Evolutionary conservation across 2,888 invertebrate genomes (phyloP), one percentile per base, ranked within the genome.

Genomic region (Sarcophaga subvicina): DNA sequence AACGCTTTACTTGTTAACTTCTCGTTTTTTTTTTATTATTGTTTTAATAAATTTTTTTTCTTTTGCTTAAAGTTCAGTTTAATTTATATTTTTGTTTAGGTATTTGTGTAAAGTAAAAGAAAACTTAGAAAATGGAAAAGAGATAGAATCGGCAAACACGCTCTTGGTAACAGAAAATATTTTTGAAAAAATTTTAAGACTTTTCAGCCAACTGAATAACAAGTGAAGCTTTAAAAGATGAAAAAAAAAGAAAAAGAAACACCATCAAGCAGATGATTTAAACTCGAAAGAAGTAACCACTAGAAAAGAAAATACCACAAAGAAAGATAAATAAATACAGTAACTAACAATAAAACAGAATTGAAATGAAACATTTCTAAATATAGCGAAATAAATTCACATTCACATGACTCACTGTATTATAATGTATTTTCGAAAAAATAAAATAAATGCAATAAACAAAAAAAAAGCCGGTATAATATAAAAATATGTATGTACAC

Each of bases 141-240:
- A 73, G 47, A 54, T 67, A 71, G 62, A 66, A 72, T 60, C 64
- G 70, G 72, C 66, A 67, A 72, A 83, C 83, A 83, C 83, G 83
- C 83, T 78, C 83, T 67, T 83, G 78, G 83, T 67, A 83, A 83
- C 83, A 83, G 59, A 69, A 12, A 59, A 12, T 20, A 72, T 54
- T 78, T 72, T 72, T 78, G 11, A 27, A 72, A 20, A 20, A 63
- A 73, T 78, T 20, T 77, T 59, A 45, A 83, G 45, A 64, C 54
- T 73, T 73, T 79, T 25, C 62, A 73, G 59, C 54, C 79, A 79
- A 79, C 78, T 79, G 63, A 79, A 83, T 79, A 67, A 20, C 63
- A 83, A 83, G 63, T 83, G 79, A 79, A 79, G 79, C 79, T 83
- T 83, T 79, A 83, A 83, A 83, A 78, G 25, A 77, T 25, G 37